Base-by-base conservation (phyloP, 2,888 invertebrate species). In the Tillus elongatus region DNA sequence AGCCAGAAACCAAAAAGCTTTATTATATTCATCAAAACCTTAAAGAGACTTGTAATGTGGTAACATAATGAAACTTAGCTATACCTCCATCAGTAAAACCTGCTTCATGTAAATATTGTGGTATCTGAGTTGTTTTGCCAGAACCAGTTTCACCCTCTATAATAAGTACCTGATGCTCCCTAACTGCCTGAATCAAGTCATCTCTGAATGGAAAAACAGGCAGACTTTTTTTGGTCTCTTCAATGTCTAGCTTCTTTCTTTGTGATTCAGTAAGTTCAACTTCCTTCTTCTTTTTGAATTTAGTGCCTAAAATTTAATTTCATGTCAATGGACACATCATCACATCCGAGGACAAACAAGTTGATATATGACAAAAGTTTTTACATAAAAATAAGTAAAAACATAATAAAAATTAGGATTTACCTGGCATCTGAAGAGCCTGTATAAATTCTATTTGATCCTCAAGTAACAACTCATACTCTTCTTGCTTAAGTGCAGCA, bases 61-160 rank as follows among this genome's bases (percentile, higher is more conserved):
- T n/a, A n/a, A n/a, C n/a, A n/a, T n/a, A n/a, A n/a, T n/a, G n/a
- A n/a, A n/a, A n/a, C n/a, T n/a, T n/a, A 10, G 11, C 37, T 47
- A 51, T 52, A 24, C 78, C 82, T 57, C 83, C 80, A 34, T 76
- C 68, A 1, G 87, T 85, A 55, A 84, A 91, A 2, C 90, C 97
- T 31, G 93, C 86, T 60, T 98, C 95, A 61, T 93, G 82, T 6
- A 98, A 72, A 67, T 97, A 97, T 64, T 98, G 97, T 0, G 97
- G 97, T 50, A 98, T 90, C 71, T 98, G 97, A 4, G 98, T 98
- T 0, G 97, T 98, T 74, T 98, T 98, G 2, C 97, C 97, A 8
- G 93, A 95, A 0, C 98, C 98, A 3, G 97, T 98, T 70, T 97
- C 96, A 36, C 98, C 98, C 70, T 95, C 95, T 43, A 97, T 89